Conservation (phyloP, 2,113 vertebrate genomes). For the Dipodomys stephensi region DNA sequence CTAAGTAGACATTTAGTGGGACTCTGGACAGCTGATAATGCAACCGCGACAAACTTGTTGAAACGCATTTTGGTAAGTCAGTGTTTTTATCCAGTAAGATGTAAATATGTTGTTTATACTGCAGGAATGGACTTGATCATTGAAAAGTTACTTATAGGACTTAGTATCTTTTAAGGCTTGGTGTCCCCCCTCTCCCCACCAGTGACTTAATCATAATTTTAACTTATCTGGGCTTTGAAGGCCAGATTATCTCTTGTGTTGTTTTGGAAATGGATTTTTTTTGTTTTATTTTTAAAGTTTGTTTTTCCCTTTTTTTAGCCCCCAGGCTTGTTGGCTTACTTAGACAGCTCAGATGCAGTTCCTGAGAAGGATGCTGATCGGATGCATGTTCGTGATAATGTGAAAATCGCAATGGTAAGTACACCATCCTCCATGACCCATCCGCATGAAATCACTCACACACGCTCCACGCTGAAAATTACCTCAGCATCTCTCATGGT, state of each 20-base stretch:
- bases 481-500: not conserved
- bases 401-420: conserved; percentile 97
- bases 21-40: conserved; percentile 98
- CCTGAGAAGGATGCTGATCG: conserved; percentile 97
- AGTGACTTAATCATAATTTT: not conserved
- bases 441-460: no score
- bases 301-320: conserved; percentile 87
- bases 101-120: not conserved
- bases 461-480: not conserved
- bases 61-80: conserved; percentile 98
- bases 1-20: conserved; percentile 98
- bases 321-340: conserved; percentile 94
- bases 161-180: not conserved
- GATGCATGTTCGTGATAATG: conserved; percentile 98
- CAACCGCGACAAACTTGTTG: conserved; percentile 94
- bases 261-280: conserved; percentile 55
- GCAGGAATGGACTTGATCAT: not conserved
- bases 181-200: not conserved
- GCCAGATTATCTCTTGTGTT: conserved; percentile 10
- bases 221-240: conserved; percentile 19
- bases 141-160: not conserved
- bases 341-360: conserved; percentile 95
- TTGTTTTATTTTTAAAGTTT: conserved; percentile 23
- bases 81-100: not conserved
- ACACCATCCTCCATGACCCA: not conserved